Evolutionary conservation across 2,888 invertebrate species (phyloP).

Genomic region (Trissolcus brochymenae): DNA sequence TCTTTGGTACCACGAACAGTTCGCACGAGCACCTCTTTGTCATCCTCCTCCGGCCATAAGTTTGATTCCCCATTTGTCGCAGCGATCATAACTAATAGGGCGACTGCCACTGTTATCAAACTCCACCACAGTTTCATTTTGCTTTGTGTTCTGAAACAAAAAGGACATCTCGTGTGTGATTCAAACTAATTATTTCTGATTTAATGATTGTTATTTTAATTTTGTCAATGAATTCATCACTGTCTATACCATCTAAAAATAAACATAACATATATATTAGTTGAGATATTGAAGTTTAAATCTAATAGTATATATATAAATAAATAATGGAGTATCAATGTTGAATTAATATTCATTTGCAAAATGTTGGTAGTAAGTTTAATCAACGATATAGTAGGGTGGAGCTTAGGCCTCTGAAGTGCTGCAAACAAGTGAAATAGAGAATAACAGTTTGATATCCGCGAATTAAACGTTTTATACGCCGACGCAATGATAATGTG

Average conservation of each 20-base stretch:
- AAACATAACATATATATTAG: too few species aligned
- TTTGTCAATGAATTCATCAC: too few species aligned
- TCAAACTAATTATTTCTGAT: too few species aligned
- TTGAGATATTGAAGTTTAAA: too few species aligned
- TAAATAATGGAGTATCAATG: too few species aligned
- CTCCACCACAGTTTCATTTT: constrained; percentile 75
- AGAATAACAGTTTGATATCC: too few species aligned
- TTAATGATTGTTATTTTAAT: too few species aligned
- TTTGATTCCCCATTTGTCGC: constrained; percentile 79
- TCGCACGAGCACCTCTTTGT: constrained; percentile 87
- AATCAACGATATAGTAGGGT: too few species aligned
- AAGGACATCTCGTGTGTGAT: not conserved
- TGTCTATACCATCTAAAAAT: too few species aligned
- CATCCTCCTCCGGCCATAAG: constrained; percentile 86
- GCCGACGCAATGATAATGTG: not conserved
- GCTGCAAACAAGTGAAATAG: not conserved
- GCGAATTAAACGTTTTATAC: constrained; percentile 3
- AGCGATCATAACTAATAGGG: constrained; percentile 78
- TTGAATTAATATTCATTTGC: too few species aligned
- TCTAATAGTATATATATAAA: too few species aligned
- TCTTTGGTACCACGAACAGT: constrained; percentile 88
- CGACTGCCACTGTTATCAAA: constrained; percentile 76
- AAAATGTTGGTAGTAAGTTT: too few species aligned
- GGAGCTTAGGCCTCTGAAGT: not conserved
- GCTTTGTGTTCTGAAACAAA: constrained; percentile 52